Evolutionary conservation across 2,888 invertebrate species (phyloP).

Genomic region (Acronicta alni): DNA sequence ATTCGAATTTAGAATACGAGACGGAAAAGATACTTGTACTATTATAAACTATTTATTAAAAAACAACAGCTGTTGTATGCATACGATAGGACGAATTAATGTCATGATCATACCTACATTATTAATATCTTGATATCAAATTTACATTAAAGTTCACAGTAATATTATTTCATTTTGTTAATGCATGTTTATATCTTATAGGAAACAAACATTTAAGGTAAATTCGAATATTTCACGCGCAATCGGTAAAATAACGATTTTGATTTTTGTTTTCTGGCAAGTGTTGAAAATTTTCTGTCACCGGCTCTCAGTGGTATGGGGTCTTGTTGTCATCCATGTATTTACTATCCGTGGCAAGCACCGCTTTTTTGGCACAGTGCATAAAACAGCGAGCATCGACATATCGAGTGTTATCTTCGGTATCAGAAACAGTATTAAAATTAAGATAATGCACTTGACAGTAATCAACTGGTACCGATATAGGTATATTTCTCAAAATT

Average conservation of each 20-base stretch:
- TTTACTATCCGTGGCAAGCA: background rate
- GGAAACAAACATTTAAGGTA: background rate
- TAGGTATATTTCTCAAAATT: slow-evolving; percentile 17
- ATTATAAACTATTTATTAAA: too few relatives aligned
- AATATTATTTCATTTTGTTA: too few relatives aligned
- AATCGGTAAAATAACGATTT: background rate
- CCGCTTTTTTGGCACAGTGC: slow-evolving; percentile 7
- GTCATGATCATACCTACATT: slow-evolving; percentile 12
- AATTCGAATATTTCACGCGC: background rate
- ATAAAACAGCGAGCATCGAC: slow-evolving; percentile 11
- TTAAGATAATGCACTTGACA: slow-evolving; percentile 52
- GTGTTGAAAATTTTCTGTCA: too few relatives aligned
- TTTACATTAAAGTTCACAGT: background rate
- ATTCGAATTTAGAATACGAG: background rate
- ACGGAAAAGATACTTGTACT: slow-evolving; percentile 10
- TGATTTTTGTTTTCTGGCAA: background rate
- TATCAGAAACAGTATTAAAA: slow-evolving; percentile 37
- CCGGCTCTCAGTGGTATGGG: background rate
- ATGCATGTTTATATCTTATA: too few relatives aligned
- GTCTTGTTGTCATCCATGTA: background rate
- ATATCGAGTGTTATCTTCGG: slow-evolving; percentile 27
- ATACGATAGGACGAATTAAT: slow-evolving; percentile 3
- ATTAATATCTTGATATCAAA: background rate
- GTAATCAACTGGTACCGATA: slow-evolving; percentile 32
- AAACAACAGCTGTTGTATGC: background rate